Conservation (phyloP, 2,888 invertebrate species). For the Troglohyphantes excavatus region DNA sequence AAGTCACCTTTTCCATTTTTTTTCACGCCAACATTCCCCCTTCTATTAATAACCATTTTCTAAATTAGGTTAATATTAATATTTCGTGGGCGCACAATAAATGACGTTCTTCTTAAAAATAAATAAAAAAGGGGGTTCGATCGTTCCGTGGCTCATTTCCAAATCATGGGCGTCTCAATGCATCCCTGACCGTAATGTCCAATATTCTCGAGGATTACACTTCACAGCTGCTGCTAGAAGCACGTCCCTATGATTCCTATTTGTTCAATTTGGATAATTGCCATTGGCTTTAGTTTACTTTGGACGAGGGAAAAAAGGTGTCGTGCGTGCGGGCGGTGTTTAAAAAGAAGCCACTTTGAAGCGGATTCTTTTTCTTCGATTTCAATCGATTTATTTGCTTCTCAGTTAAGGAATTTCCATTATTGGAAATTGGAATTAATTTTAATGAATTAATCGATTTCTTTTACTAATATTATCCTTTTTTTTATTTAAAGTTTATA, state of each 20-base stretch:
- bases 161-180: slow-evolving; percentile 36
- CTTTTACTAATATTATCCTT: no score
- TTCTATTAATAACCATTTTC: slow-evolving; percentile 27
- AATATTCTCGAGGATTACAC: neutral
- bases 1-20: neutral
- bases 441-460: no score
- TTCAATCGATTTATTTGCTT: no score
- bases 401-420: no score
- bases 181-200: neutral
- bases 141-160: slow-evolving; percentile 70
- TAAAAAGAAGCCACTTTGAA: no score
- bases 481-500: no score
- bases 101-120: slow-evolving; percentile 24
- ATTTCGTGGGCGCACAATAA: slow-evolving; percentile 13
- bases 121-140: slow-evolving; percentile 5
- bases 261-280: neutral
- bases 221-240: neutral
- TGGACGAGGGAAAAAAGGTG: no score
- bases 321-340: no score
- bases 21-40: neutral
- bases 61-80: slow-evolving; percentile 65
- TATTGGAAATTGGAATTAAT: no score
- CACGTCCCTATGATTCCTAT: neutral
- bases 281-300: neutral
- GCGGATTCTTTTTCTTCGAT: no score